Conservation (phyloP, 2,888 invertebrate species). For the Stenodera caucasica region DNA sequence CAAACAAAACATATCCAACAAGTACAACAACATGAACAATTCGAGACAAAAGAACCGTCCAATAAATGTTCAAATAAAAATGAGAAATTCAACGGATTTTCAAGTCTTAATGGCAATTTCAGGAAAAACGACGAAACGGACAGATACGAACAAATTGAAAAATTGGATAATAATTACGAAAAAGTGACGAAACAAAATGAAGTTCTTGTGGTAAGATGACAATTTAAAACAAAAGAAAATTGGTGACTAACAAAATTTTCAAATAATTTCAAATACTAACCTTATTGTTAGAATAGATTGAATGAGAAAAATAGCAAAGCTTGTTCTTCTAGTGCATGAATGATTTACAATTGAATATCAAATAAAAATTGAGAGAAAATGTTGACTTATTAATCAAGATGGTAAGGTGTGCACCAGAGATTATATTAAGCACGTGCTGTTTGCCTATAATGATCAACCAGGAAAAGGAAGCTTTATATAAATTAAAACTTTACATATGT, state of each 20-base stretch:
- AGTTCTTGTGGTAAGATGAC: conserved; percentile 47
- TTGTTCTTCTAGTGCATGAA: not conserved
- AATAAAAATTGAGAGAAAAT: not conserved
- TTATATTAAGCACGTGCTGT: not conserved
- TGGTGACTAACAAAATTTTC: not conserved
- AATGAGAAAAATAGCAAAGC: not conserved
- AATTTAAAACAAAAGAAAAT: not conserved
- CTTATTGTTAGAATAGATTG: not conserved
- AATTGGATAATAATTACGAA: conserved; percentile 49
- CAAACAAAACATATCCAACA: conserved; percentile 13
- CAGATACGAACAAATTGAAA: conserved; percentile 45
- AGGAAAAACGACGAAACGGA: conserved; percentile 21
- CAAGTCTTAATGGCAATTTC: conserved; percentile 16
- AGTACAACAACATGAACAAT: conserved; percentile 9
- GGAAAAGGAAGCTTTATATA: not conserved
- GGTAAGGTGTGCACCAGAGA: not conserved
- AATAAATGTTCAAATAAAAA: not conserved
- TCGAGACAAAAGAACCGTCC: conserved; percentile 16
- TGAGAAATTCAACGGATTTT: conserved; percentile 26
- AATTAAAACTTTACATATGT: not conserved
- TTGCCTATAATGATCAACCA: not conserved
- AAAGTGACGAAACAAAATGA: conserved; percentile 43
- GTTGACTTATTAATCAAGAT: not conserved
- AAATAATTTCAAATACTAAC: not conserved
- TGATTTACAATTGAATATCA: not conserved